Evolutionary conservation across 2,888 invertebrate species (phyloP).

Genomic region (Entomobrya proxima): DNA sequence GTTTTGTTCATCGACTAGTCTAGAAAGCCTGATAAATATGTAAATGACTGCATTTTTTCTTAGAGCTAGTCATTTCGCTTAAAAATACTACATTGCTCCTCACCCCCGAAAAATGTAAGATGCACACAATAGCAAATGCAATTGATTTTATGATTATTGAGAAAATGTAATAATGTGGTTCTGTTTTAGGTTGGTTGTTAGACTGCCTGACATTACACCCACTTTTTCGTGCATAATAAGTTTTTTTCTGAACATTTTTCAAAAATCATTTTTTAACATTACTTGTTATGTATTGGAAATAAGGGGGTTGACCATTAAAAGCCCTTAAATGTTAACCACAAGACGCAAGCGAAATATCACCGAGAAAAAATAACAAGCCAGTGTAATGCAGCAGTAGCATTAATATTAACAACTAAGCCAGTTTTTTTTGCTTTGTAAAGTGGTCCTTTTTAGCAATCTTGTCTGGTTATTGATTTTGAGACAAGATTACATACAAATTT

Average conservation of each 20-base stretch:
- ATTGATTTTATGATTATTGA: conserved; percentile 3
- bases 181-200: background rate
- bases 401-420: conserved; percentile 11
- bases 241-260: background rate
- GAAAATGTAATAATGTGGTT: background rate
- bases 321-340: background rate
- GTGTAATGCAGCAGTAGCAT: too few relatives aligned
- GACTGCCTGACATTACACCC: background rate
- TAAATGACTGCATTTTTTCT: background rate
- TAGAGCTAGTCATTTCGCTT: too few relatives aligned
- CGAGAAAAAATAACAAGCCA: background rate
- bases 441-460: conserved; percentile 36
- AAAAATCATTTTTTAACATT: background rate
- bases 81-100: background rate
- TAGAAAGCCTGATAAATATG: background rate
- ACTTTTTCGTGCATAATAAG: background rate
- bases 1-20: background rate
- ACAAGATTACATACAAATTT: conserved; percentile 35
- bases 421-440: conserved; percentile 37
- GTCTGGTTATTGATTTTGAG: conserved; percentile 30
- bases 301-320: too few relatives aligned
- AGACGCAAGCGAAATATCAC: too few relatives aligned
- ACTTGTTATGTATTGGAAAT: too few relatives aligned
- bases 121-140: too few relatives aligned
- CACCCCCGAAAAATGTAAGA: background rate